phyloP scores from a whole-genome alignment of 2,888 invertebrate species.

The Kuschelorhynchus macadamiae region DNA sequence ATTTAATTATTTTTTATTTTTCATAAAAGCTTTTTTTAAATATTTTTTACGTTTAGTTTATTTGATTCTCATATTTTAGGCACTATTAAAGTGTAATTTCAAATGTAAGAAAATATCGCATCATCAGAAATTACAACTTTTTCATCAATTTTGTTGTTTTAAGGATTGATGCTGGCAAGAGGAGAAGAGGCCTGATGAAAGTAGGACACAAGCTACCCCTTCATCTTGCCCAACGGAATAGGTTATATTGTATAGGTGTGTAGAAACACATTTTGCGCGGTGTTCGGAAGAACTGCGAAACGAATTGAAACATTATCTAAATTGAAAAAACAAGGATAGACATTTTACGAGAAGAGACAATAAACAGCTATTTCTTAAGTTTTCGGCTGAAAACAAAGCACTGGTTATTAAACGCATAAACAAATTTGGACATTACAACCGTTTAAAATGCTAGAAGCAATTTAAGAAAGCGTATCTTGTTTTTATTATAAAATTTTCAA shows the following conservation, averaged over 20 bases:
- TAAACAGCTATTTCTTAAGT: constrained; percentile 10
- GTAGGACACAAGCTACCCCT: constrained; percentile 12
- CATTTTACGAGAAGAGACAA: constrained; percentile 13
- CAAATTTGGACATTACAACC: constrained; percentile 10
- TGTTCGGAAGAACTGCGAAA: constrained; percentile 19
- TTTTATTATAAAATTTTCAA: constrained; percentile 17
- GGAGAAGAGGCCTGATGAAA: neutral
- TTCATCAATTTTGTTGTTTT: constrained; percentile 10
- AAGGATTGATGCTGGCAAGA: neutral
- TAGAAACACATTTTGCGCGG: constrained; percentile 8
- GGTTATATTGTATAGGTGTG: constrained; percentile 9
- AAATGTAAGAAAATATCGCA: neutral
- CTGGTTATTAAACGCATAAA: neutral
- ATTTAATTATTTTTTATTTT: too few relatives aligned
- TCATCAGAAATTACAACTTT: constrained; percentile 12
- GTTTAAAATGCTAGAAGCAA: neutral
- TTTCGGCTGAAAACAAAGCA: neutral
- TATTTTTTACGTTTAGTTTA: too few relatives aligned
- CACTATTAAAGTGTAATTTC: too few relatives aligned
- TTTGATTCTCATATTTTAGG: too few relatives aligned
- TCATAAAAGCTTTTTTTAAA: too few relatives aligned
- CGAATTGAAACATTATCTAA: constrained; percentile 16
- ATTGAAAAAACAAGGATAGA: constrained; percentile 11
- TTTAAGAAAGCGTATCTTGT: constrained; percentile 11
- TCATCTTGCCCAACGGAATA: constrained; percentile 12